A percentile compares a stretch with the other conserved stretches of the same genome.
Evolutionary conservation across 2,888 invertebrate genomes (phyloP).

Genomic region (Xestoiulus laeticollis): DNA sequence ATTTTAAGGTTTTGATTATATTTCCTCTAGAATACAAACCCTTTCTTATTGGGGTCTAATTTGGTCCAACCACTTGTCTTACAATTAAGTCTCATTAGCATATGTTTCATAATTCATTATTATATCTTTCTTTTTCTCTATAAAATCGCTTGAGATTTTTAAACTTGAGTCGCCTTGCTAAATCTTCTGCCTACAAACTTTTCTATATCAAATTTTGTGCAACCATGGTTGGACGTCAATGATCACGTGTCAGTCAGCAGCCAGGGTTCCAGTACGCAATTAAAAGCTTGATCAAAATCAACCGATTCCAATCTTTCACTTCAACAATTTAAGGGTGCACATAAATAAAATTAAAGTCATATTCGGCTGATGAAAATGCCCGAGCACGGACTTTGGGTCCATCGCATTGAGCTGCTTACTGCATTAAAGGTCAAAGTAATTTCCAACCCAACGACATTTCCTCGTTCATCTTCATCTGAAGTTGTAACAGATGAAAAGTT

Average conservation of each 20-base stretch:
- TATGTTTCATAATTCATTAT: no score
- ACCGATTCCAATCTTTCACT: constrained; percentile 33
- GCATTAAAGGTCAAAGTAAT: constrained; percentile 21
- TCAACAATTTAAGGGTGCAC: constrained; percentile 1
- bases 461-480: constrained; percentile 34
- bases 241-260: not conserved
- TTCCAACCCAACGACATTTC: constrained; percentile 37
- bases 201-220: no score
- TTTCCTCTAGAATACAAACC: no score
- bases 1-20: no score
- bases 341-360: constrained; percentile 37
- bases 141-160: no score
- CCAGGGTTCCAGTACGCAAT: not conserved
- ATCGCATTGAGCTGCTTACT: not conserved
- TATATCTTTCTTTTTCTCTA: no score
- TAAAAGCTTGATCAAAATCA: constrained; percentile 23
- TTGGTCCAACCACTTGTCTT: no score
- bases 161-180: no score
- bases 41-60: no score
- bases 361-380: constrained; percentile 13
- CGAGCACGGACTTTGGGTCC: not conserved
- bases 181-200: not conserved
- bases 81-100: no score
- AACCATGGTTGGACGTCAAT: not conserved
- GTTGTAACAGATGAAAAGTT: constrained; percentile 34